These are phyloP conservation scores for Euglossa dilemma DNA, from an alignment of 1,140 invertebrate genomes.

Conservation along the genomic window DNA sequence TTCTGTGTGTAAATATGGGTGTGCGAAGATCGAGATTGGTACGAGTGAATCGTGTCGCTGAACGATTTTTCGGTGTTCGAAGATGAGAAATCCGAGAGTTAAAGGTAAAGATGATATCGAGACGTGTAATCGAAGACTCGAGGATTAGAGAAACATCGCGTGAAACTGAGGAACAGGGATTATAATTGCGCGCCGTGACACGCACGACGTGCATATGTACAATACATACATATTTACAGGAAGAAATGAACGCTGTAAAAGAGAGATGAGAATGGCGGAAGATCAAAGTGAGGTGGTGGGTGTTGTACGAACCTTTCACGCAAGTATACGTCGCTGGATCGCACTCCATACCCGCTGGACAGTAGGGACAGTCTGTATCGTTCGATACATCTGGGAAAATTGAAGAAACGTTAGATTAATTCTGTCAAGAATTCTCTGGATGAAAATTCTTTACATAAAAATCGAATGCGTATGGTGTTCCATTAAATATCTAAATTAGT, in stretches of 20 bases:
- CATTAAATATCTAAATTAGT: not conserved
- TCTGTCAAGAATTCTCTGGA: not conserved
- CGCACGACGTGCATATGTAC: slow-evolving; percentile 47
- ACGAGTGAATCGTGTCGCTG: not conserved
- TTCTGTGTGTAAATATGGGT: slow-evolving; percentile 20
- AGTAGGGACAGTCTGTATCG: slow-evolving; percentile 86
- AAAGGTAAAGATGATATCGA: not conserved
- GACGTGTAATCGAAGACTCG: not conserved
- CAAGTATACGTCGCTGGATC: slow-evolving; percentile 90
- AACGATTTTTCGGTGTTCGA: not conserved
- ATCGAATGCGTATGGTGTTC: not conserved
- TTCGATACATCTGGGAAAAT: slow-evolving; percentile 66
- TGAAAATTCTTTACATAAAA: not conserved
- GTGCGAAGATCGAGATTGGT: not conserved
- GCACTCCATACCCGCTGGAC: slow-evolving; percentile 88
- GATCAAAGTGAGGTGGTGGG: slow-evolving; percentile 15
- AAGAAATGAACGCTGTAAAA: slow-evolving; percentile 24
- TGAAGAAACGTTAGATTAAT: slow-evolving; percentile 15
- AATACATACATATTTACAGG: slow-evolving; percentile 66
- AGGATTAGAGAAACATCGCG: not conserved
- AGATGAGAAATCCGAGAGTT: not conserved
- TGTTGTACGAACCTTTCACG: slow-evolving; percentile 85
- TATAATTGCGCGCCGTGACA: slow-evolving; percentile 24
- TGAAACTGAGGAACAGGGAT: not conserved
- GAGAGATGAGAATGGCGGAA: not conserved